phyloP scores from a whole-genome alignment of 2,113 vertebrate genomes.

The Loxodonta africana region DNA sequence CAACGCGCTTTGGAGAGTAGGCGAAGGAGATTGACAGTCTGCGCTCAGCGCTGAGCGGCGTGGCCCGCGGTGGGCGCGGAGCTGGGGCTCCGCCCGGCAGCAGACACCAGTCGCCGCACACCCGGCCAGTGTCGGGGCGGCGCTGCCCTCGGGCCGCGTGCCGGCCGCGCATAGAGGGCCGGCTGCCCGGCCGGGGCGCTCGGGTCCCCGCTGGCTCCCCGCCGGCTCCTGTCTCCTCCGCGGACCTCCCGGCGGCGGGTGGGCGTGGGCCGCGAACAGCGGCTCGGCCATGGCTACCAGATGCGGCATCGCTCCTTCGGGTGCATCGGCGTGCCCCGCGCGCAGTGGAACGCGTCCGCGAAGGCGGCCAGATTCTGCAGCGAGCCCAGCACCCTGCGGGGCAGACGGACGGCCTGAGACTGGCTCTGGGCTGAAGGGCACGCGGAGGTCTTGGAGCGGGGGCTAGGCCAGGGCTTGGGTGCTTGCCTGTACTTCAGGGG shows the following conservation, averaged over 20 bases:
- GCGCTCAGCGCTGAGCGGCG: neutral
- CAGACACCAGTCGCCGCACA: neutral
- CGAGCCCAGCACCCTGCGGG: conserved; percentile 94
- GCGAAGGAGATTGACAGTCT: neutral
- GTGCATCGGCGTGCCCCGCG: conserved; percentile 93
- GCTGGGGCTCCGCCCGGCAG: neutral
- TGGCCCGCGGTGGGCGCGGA: neutral
- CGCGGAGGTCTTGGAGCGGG: rapidly evolving
- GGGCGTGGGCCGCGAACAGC: neutral
- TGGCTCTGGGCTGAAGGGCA: rapidly evolving
- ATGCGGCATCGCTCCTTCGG: conserved; percentile 94
- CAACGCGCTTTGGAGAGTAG: neutral
- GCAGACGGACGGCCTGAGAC: conserved; percentile 21
- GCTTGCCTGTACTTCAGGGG: conserved; percentile 97
- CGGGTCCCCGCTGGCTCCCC: neutral
- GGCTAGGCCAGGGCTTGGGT: rapidly evolving
- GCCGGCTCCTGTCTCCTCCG: neutral
- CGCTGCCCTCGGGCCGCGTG: neutral
- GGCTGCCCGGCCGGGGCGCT: neutral
- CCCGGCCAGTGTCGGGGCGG: neutral
- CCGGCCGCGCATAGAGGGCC: neutral
- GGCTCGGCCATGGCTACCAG: conserved; percentile 90
- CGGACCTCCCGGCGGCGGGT: neutral
- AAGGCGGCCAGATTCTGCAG: conserved; percentile 97
- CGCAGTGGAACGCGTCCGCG: conserved; percentile 94